Evolutionary conservation across 2,797 vertebrate species (phyloP).

Genomic region (Darevskia nairensis): DNA sequence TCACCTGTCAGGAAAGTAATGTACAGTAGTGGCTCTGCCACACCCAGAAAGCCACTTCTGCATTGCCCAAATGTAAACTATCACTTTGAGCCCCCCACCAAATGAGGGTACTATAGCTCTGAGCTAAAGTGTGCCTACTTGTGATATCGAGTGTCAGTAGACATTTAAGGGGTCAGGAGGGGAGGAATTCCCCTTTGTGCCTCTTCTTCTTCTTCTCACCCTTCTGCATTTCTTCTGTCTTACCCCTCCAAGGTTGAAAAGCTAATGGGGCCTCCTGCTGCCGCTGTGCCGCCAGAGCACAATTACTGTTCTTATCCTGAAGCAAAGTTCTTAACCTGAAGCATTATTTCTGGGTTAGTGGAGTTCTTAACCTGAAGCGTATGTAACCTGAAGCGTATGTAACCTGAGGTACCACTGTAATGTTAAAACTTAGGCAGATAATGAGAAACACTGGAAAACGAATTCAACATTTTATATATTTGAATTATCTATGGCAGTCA

Average conservation of each 20-base stretch:
- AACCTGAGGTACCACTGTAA: no score
- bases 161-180: not conserved
- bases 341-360: no score
- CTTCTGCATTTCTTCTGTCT: not conserved
- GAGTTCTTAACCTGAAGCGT: no score
- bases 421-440: not conserved
- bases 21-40: no score
- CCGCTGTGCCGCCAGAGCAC: no score
- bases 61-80: not conserved
- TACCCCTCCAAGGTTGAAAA: not conserved
- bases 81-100: not conserved
- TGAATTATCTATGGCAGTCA: not conserved
- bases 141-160: not conserved
- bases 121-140: not conserved
- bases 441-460: not conserved
- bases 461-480: not conserved
- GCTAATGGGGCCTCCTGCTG: no score
- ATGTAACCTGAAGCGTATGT: no score
- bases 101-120: not conserved
- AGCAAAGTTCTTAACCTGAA: no score
- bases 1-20: no score
- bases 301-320: no score
- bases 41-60: no score
- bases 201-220: not conserved
- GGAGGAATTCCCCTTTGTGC: not conserved